Evolutionary conservation across 2,113 vertebrate species (phyloP).

Genomic region (Hydrochoerus hydrochaeris): DNA sequence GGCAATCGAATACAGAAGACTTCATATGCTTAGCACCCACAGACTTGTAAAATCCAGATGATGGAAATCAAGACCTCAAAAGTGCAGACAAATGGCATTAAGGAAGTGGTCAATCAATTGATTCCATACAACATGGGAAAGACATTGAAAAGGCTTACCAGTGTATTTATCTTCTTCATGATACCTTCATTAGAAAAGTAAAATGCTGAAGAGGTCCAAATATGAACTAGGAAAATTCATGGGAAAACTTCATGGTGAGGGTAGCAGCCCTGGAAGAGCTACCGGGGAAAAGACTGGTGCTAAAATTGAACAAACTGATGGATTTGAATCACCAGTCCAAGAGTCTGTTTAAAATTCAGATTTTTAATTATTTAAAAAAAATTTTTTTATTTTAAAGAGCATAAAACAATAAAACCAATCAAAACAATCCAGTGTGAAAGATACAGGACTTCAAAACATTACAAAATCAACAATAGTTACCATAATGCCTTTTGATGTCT

Average conservation of each 20-base stretch:
- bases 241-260: background rate
- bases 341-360: background rate
- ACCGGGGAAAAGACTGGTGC: background rate
- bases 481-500: too few relatives aligned
- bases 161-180: background rate
- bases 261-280: background rate
- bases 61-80: background rate
- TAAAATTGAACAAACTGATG: background rate
- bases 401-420: too few relatives aligned
- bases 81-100: background rate
- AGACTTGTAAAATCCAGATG: background rate
- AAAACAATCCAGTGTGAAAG: too few relatives aligned
- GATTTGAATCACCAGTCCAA: background rate
- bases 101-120: background rate
- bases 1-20: background rate
- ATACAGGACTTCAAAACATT: too few relatives aligned
- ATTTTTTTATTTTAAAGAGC: too few relatives aligned
- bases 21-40: background rate
- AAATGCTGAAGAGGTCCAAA: background rate
- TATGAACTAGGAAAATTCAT: background rate
- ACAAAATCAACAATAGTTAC: too few relatives aligned
- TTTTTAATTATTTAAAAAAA: too few relatives aligned
- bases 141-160: background rate
- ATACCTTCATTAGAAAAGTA: background rate
- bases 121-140: background rate